phyloP scores from a whole-genome alignment of 1,140 invertebrate species.

The Lethrus apterus region DNA sequence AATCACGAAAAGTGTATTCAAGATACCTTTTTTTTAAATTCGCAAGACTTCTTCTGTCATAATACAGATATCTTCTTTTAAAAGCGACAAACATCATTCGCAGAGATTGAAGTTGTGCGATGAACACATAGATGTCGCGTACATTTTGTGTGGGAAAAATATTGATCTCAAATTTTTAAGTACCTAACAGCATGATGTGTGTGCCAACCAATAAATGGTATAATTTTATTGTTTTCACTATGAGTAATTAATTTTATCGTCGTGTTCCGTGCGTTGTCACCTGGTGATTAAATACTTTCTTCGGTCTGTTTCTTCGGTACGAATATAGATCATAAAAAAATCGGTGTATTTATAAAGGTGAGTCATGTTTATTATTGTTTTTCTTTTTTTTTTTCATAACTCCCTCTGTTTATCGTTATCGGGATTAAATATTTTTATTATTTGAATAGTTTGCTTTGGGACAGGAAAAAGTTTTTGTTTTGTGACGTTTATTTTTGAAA shows the following conservation, averaged over 20 bases:
- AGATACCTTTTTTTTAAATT: too few species aligned
- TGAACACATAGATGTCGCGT: background rate
- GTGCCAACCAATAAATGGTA: slow-evolving; percentile 3
- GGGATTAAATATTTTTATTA: too few species aligned
- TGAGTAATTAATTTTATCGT: slow-evolving; percentile 5
- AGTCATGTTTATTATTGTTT: slow-evolving; percentile 13
- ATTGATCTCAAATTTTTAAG: slow-evolving; percentile 10
- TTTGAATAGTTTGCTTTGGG: too few species aligned
- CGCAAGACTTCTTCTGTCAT: too few species aligned
- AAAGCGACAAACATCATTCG: too few species aligned
- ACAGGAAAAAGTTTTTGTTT: too few species aligned
- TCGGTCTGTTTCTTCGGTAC: background rate
- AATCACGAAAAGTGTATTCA: too few species aligned
- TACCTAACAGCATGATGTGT: slow-evolving; percentile 1
- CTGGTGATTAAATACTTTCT: too few species aligned
- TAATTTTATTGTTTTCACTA: background rate
- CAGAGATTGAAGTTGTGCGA: background rate
- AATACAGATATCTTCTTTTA: too few species aligned
- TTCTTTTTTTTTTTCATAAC: too few species aligned
- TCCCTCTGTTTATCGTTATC: too few species aligned
- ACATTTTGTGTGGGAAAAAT: slow-evolving; percentile 7
- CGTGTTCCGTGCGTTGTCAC: background rate
- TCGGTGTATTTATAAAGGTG: slow-evolving; percentile 13
- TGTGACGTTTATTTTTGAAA: too few species aligned
- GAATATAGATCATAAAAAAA: slow-evolving; percentile 9